Evolutionary conservation across 64 coral and sea anemone genomes (phyloP), one percentile per base, ranked within the genome.

Genomic region (Montipora efflorescens): DNA sequence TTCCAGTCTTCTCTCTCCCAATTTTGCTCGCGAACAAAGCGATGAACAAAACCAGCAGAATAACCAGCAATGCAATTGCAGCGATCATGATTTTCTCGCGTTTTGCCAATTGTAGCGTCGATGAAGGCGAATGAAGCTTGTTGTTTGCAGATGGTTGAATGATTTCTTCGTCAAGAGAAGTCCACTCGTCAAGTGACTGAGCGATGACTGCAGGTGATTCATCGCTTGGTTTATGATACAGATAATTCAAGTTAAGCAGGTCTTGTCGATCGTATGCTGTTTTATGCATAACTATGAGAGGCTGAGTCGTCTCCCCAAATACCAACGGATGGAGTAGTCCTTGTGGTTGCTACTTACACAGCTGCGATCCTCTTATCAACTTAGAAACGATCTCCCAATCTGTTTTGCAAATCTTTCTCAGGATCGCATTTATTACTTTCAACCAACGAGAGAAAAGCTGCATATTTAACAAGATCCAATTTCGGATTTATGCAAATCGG

Each of bases 41-140:
- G 46, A 72, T 71, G 13, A 86, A 86, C 21, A 86, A 14, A 86
- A 72, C 71, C 19, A 47, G 47, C 9, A 86, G 19, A 48, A 86
- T 47, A 2, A 16, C 44, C 5, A 86, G 82, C 2, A 86, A 47
- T 47, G 71, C 16, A n/a, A 70, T 49, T 3, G 44, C 82, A 18
- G n/a, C 62, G 18, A 86, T 72, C 82, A 86, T 86, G 45, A 45
- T 51, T 23, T 71, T 86, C 64, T 86, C 82, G 3, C 82, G 82
- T 67, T 86, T 86, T 21, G 82, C 47, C 46, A 71, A 49, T 21
- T 16, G 7, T 5, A 18, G 4, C 9, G 82, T 10, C 12, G 22
- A 5, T 44, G 62, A 45, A 14, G 8, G 4, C 36, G 66, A 8
- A 0, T 62, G 82, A 1, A 71, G 70, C 18, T 71, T 64, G 18